A percentile compares a stretch with the other conserved stretches of the same genome.
phyloP scores from a whole-genome alignment of 1,140 invertebrate genomes.

The Elysia chlorotica region DNA sequence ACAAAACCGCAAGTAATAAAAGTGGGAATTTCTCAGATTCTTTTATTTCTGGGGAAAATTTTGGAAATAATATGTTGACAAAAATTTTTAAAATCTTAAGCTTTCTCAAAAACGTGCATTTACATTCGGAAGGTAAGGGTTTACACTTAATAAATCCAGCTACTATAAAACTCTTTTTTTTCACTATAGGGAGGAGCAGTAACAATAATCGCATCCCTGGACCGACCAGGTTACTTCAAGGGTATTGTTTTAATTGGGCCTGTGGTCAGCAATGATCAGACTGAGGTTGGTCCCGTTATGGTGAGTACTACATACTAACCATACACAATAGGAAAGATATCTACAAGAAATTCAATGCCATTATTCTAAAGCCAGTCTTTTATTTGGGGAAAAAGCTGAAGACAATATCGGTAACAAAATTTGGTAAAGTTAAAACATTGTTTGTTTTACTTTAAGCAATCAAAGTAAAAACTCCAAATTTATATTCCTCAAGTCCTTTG shows the following conservation, averaged over 20 bases:
- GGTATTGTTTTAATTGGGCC: conserved; percentile 15
- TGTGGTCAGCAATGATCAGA: conserved; percentile 7
- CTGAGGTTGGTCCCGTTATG: conserved; percentile 12
- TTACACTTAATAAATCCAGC: background rate
- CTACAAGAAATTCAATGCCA: too few relatives aligned
- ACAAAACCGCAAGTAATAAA: background rate
- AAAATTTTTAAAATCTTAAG: background rate
- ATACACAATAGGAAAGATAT: too few relatives aligned
- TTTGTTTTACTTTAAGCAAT: too few relatives aligned
- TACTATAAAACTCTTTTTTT: background rate
- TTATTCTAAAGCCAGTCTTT: too few relatives aligned
- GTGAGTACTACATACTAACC: too few relatives aligned
- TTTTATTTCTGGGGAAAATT: background rate
- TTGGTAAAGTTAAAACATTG: too few relatives aligned
- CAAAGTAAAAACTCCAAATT: too few relatives aligned
- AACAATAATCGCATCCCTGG: conserved; percentile 41
- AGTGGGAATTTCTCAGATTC: background rate
- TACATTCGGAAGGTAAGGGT: background rate
- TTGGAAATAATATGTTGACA: background rate
- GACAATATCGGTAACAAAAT: too few relatives aligned
- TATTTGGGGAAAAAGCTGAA: too few relatives aligned
- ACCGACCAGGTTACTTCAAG: conserved; percentile 43
- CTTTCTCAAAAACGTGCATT: background rate
- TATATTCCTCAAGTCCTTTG: too few relatives aligned
- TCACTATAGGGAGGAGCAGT: conserved; percentile 55